These are phyloP conservation scores for Cetonia aurata DNA, from an alignment of 2,888 invertebrate genomes.

Conservation along the genomic window DNA sequence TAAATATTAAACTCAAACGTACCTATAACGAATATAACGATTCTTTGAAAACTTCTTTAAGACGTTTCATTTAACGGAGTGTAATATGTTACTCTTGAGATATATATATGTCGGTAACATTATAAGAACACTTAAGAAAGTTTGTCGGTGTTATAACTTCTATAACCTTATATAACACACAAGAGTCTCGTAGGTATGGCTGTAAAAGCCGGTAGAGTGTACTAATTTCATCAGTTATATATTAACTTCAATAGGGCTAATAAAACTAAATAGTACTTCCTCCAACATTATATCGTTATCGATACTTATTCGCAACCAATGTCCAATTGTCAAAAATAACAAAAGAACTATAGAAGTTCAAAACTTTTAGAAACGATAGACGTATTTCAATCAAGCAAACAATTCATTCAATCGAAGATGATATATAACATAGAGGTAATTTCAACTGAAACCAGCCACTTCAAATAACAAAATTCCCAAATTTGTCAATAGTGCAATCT, in stretches of 20 bases:
- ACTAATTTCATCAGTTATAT: constrained; percentile 20
- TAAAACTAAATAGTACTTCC: background rate
- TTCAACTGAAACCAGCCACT: no score
- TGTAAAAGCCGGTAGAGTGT: constrained; percentile 18
- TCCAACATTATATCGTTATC: no score
- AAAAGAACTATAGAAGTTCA: no score
- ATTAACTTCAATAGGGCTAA: constrained; percentile 8
- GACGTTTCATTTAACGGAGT: constrained; percentile 29
- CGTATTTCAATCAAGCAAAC: no score
- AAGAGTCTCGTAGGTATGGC: constrained; percentile 22
- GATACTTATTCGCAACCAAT: no score
- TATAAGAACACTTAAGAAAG: constrained; percentile 37
- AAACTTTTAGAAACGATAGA: no score
- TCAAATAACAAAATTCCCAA: no score
- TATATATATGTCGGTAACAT: constrained; percentile 32
- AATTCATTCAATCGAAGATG: no score
- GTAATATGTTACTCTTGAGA: constrained; percentile 32
- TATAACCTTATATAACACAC: constrained; percentile 31
- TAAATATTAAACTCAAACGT: constrained; percentile 29
- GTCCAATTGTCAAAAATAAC: no score
- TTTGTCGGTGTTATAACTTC: constrained; percentile 28
- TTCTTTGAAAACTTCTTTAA: constrained; percentile 12
- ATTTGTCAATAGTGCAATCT: no score
- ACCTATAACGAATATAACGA: constrained; percentile 26
- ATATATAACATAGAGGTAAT: no score